Evolutionary conservation across 1,140 invertebrate species (phyloP).

Genomic region (Tyrophagus putrescentiae): DNA sequence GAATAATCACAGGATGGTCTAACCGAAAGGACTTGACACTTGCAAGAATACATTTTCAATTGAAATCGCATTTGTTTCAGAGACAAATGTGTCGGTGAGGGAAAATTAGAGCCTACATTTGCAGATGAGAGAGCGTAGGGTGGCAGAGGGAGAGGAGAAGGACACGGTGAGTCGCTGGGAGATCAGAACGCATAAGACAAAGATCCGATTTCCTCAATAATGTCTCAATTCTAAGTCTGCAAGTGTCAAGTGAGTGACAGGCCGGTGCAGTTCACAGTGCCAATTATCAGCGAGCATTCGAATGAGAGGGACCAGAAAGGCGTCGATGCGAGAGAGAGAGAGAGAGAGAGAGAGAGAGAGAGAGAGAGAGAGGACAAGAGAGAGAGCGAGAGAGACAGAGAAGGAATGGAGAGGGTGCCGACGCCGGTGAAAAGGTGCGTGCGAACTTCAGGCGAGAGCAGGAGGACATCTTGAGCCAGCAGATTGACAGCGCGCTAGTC

Average conservation of each 20-base stretch:
- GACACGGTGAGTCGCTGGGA: constrained; percentile 5
- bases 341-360: constrained; percentile 4
- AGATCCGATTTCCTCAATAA: constrained; percentile 11
- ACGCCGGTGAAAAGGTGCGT: too few species aligned
- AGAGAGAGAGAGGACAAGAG: background rate
- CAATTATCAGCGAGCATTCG: constrained; percentile 14
- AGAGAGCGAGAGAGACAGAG: constrained; percentile 4
- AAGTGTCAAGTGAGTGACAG: background rate
- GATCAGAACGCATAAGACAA: constrained; percentile 16
- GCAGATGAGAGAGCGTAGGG: constrained; percentile 13
- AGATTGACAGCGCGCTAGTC: too few species aligned
- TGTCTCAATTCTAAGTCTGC: background rate
- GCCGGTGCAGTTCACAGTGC: background rate
- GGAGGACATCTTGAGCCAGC: too few species aligned
- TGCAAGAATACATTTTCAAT: background rate
- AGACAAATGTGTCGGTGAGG: constrained; percentile 15
- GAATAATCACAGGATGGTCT: too few species aligned
- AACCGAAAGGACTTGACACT: too few species aligned
- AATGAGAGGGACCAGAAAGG: constrained; percentile 21
- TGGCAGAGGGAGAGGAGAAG: constrained; percentile 14
- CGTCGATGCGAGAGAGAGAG: constrained; percentile 17
- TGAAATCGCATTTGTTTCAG: constrained; percentile 12
- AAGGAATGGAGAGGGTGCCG: too few species aligned
- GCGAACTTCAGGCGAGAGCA: too few species aligned
- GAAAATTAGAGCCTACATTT: constrained; percentile 17